Percentiles rank a stretch among this genome's conserved stretches.
Evolutionary conservation across 2,797 vertebrate genomes (phyloP).

Genomic region (Myotis pilosus): DNA sequence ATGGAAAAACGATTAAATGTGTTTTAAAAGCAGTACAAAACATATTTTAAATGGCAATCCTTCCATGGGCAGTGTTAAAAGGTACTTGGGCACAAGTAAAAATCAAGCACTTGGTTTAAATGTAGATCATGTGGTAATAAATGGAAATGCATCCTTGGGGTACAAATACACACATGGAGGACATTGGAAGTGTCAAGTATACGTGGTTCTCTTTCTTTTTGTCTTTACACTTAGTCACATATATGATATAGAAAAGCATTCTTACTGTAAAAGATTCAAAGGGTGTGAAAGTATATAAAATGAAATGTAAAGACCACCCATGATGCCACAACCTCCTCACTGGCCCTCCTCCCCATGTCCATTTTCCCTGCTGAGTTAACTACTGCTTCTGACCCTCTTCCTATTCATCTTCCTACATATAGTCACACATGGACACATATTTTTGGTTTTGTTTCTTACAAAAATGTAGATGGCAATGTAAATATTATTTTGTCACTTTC

Average conservation of each 20-base stretch:
- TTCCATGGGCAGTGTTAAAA: conserved; percentile 77
- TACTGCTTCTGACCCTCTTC: not conserved
- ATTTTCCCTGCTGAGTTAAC: not conserved
- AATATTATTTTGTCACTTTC: not conserved
- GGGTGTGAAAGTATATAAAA: not conserved
- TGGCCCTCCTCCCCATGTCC: rapidly evolving
- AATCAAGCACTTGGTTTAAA: conserved; percentile 75
- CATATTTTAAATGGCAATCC: conserved; percentile 83
- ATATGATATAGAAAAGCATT: not conserved
- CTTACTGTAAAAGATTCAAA: not conserved
- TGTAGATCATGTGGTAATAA: conserved; percentile 34
- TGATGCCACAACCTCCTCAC: too few relatives aligned
- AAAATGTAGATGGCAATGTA: not conserved
- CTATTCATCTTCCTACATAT: not conserved
- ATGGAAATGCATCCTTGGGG: conserved; percentile 66
- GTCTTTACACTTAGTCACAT: not conserved
- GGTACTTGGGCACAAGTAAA: conserved; percentile 69
- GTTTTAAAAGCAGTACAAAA: conserved; percentile 83
- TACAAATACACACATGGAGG: conserved; percentile 37
- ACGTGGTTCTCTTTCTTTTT: not conserved
- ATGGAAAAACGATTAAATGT: conserved; percentile 84
- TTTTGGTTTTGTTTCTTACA: not conserved
- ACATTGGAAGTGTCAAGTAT: not conserved
- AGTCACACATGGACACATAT: not conserved
- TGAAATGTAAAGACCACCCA: not conserved